Conservation (phyloP, 2,888 invertebrate species). For the Lithophane socia region DNA sequence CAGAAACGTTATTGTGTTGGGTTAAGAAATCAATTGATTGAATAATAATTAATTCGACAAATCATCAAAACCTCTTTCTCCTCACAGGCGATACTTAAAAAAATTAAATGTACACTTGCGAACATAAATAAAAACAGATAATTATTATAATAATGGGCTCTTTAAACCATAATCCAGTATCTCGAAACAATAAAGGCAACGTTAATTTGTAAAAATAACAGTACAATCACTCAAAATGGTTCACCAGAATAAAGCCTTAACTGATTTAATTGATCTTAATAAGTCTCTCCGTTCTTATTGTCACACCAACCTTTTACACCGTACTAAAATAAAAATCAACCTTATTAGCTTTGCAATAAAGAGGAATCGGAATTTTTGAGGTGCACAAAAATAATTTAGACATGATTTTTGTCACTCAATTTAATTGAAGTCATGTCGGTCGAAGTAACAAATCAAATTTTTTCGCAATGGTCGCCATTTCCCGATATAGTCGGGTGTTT, state of each 20-base stretch:
- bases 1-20: background rate
- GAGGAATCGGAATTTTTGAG: slow-evolving; percentile 43
- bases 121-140: slow-evolving; percentile 23
- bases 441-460: slow-evolving; percentile 88
- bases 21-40: background rate
- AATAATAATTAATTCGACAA: background rate
- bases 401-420: slow-evolving; percentile 87
- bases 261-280: slow-evolving; percentile 86
- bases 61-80: background rate
- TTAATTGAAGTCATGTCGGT: slow-evolving; percentile 82
- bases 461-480: slow-evolving; percentile 81
- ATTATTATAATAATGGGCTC: slow-evolving; percentile 27
- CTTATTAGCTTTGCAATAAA: slow-evolving; percentile 65
- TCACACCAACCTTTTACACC: slow-evolving; percentile 71
- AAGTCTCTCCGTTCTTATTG: slow-evolving; percentile 78
- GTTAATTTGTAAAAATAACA: slow-evolving; percentile 66
- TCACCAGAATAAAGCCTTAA: slow-evolving; percentile 81
- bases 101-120: slow-evolving; percentile 1
- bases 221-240: slow-evolving; percentile 62
- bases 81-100: background rate
- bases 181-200: slow-evolving; percentile 35
- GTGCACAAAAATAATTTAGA: slow-evolving; percentile 59
- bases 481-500: slow-evolving; percentile 78
- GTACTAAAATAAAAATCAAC: slow-evolving; percentile 59
- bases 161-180: slow-evolving; percentile 46